Conservation (phyloP, 2,797 vertebrate genomes). For the Tapera naevia region DNA sequence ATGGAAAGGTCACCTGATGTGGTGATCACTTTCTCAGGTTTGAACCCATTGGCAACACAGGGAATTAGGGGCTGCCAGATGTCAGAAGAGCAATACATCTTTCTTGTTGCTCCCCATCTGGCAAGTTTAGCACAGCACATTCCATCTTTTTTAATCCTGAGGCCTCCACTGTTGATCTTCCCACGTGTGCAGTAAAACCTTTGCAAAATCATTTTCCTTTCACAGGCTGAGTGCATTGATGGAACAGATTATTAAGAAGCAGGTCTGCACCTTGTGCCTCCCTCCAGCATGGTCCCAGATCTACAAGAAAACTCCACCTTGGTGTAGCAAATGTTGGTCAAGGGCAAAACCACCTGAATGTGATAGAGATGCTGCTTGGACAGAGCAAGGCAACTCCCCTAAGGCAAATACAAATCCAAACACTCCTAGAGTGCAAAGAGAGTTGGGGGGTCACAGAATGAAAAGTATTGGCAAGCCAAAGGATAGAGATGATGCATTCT, state of each 20-base stretch:
- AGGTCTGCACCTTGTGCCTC: background rate
- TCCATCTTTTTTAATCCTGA: background rate
- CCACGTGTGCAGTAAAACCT: background rate
- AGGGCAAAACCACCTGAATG: background rate
- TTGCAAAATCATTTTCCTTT: background rate
- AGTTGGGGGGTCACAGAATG: background rate
- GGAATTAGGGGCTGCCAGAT: background rate
- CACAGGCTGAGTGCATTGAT: background rate
- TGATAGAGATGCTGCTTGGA: background rate
- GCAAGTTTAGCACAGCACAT: background rate
- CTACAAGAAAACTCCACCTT: background rate
- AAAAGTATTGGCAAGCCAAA: background rate
- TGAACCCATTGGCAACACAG: background rate
- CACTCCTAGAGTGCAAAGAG: background rate
- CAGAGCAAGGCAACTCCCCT: background rate
- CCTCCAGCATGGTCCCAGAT: background rate
- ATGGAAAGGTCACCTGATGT: background rate
- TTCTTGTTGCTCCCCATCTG: background rate
- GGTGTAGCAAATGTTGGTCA: background rate
- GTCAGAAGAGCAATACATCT: background rate
- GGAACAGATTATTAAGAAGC: background rate
- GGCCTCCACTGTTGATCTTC: background rate
- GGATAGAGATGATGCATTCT: background rate
- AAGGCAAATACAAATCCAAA: background rate
- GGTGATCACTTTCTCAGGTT: background rate